Evolutionary conservation across 2,797 vertebrate genomes (phyloP), one percentile per base, ranked within the genome.

Genomic region (Hippoglossus hippoglossus): DNA sequence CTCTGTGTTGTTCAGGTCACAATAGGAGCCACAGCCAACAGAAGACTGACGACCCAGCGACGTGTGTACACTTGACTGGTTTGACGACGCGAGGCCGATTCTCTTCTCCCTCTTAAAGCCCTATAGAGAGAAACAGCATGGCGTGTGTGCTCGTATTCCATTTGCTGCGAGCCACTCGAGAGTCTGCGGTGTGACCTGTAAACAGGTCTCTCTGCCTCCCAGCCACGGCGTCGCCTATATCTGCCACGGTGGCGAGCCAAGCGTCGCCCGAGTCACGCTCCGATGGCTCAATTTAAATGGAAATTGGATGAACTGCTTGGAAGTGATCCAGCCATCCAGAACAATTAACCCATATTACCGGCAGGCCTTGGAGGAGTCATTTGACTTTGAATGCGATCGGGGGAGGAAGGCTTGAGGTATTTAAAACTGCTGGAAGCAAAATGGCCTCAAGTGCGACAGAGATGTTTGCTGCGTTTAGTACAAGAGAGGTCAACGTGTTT

Each of bases 291-390:
- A 94, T 94, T 92, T 94, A 93, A 94, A 94, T 94, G 93, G 93
- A 94, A 94, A 94, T 94, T 92, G 93, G 89, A 93, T 92, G 91
- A 93, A 94, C 91, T 90, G 87, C 89, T 89, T 92, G 91, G 90
- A 93, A 91, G 91, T 91, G 91, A 93, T 93, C 92, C 92, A 93
- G 89, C 90, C 92, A 93, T 93, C 90, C 90, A 92, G 89, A 92
- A 93, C 91, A 94, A 93, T 93, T 94, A 94, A 93, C 91, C 91
- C 87, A 89, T 91, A 93, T 94, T 94, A 93, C 87, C 83, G 74
- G 81, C 85, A 90, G 89, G 89, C 87, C 90, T 89, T 85, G 86
- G 80, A 93, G 89, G 87, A 91, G 87, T 83, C 71, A 89, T 91
- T 89, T 92, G 86, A 93, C 91, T 91, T 90, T 91, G 82, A 89